Base-by-base conservation (phyloP, 1,140 invertebrate species). In the Formica selysi region DNA sequence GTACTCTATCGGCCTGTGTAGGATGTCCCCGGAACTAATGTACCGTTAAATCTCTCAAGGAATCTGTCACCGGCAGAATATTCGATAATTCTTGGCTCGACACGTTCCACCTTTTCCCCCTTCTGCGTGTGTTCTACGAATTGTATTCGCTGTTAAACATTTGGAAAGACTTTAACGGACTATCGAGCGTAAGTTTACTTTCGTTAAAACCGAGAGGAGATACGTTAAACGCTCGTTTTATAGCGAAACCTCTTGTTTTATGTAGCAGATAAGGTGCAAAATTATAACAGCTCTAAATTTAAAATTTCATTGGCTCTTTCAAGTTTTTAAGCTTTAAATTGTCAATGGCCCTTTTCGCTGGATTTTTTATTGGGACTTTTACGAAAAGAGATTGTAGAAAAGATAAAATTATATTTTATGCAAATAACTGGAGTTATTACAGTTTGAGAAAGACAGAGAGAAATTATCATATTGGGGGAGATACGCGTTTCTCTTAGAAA, bases 31-130 rank as follows among this genome's bases (percentile, higher is more conserved):
- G 68, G 38, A 32, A 62, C 57, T 83, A 83, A 83, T 83, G 79
- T 83, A 62, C 68, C 68, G 54, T 83, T 83, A 83, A 83, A 83
- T 83, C 68, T 83, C 54, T 38, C 38, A 73, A 83, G 79, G 79
- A 83, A 74, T 83, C 79, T 83, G 79, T 83, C 79, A 74, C 29
- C 79, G 41, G 26, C 79, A 83, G 79, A 29, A 48, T 83, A 83
- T 73, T 57, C 68, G 79, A 83, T 83, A 74, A 83, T 16, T 83
- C 68, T 62, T 74, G 54, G 54, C 19, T 83, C 68, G 38, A 54
- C 38, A 29, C 32, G 3, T 4, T 62, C 6, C 4, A 8, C 38
- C 11, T 16, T 5, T 16, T 4, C 3, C 3, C 48, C 5, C 48
- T 13, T 51, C 4, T 19, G 26, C 68, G 26, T 29, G 38, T 59